A percentile compares a stretch with the other conserved stretches of the same genome.
Conservation (phyloP, 2,113 vertebrate species). For the Pseudopipra pipra region DNA sequence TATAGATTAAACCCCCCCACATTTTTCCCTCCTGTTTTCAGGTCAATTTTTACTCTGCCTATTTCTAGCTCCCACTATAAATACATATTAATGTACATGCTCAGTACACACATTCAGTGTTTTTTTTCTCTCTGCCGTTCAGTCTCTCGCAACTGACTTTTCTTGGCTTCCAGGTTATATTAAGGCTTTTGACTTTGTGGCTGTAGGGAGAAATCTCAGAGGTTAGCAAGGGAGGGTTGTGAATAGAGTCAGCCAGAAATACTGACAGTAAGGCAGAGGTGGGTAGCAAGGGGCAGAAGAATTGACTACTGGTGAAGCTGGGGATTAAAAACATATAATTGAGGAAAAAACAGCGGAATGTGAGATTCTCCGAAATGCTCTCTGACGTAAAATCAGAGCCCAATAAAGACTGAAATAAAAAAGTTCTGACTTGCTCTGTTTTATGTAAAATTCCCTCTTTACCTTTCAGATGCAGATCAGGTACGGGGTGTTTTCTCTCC, state of each 20-base stretch:
- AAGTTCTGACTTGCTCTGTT: conserved; percentile 35
- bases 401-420: conserved; percentile 13
- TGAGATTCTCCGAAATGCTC: not conserved
- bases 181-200: conserved; percentile 2
- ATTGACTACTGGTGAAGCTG: not conserved
- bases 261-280: conserved; percentile 52
- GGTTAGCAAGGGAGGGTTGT: conserved; percentile 4
- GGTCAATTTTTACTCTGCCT: not conserved
- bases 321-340: conserved; percentile 8
- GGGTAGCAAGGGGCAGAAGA: not conserved
- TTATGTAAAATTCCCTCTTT: conserved; percentile 17
- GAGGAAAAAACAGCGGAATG: not conserved
- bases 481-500: not conserved
- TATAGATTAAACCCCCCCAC: not conserved
- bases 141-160: conserved; percentile 2
- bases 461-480: conserved; percentile 18
- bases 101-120: not conserved
- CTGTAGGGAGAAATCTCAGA: conserved; percentile 39
- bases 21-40: not conserved
- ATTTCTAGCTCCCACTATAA: not conserved
- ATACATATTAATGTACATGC: not conserved
- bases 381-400: not conserved
- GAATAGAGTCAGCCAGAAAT: conserved; percentile 46
- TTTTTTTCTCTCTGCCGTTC: not conserved
- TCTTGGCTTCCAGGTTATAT: conserved; percentile 27